These are phyloP conservation scores for Drosophila sp. DNA, from an alignment of 1,140 invertebrate genomes.

Conservation along the genomic window DNA sequence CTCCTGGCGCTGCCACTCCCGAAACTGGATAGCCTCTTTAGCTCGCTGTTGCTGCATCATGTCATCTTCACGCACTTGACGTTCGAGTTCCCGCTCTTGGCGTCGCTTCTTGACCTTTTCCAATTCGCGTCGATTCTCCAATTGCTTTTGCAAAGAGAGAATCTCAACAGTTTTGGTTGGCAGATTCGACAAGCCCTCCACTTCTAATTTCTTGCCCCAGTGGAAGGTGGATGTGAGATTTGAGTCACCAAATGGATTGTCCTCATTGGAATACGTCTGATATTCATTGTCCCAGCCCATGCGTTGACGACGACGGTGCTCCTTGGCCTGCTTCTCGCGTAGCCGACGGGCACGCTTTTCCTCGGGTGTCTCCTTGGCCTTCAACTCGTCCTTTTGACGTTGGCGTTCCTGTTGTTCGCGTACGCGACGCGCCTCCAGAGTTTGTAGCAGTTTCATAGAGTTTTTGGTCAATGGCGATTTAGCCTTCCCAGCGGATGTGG, in stretches of 20 bases:
- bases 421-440: conserved; percentile 88
- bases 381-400: conserved; percentile 91
- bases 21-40: conserved; percentile 97
- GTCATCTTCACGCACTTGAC: conserved; percentile 95
- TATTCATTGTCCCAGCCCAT: conserved; percentile 99
- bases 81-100: conserved; percentile 94
- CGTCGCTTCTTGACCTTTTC: conserved; percentile 96
- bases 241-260: conserved; percentile 99
- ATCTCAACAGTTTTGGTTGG: conserved; percentile 93
- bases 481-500: background rate
- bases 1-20: conserved; percentile 97
- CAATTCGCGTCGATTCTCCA: conserved; percentile 94
- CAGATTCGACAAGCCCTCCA: conserved; percentile 93
- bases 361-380: conserved; percentile 96
- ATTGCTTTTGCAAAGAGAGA: conserved; percentile 92
- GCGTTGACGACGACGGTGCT: conserved; percentile 92
- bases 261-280: conserved; percentile 97
- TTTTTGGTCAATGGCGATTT: conserved; percentile 41
- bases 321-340: conserved; percentile 96
- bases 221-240: conserved; percentile 96
- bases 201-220: conserved; percentile 98
- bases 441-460: conserved; percentile 87
- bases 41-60: conserved; percentile 93
- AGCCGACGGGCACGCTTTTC: conserved; percentile 95
- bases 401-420: conserved; percentile 87